These are phyloP conservation scores for Lagopus muta DNA, from an alignment of 2,113 vertebrate species.

Conservation along the genomic window DNA sequence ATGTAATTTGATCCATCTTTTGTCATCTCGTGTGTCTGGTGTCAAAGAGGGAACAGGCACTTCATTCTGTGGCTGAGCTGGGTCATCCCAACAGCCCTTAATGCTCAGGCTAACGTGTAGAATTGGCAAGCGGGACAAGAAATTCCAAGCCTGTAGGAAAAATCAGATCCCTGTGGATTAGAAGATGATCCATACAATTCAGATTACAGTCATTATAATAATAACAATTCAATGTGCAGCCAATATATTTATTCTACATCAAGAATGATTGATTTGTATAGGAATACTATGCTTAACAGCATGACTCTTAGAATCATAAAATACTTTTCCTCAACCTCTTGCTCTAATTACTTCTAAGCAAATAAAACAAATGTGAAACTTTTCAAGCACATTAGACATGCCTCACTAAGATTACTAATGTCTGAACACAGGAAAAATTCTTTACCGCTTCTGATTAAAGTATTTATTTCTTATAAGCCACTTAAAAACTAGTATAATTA, in stretches of 20 bases:
- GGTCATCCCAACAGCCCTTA: conserved; percentile 91
- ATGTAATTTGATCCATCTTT: conserved; percentile 88
- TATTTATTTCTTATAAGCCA: conserved; percentile 67
- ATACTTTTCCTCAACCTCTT: conserved; percentile 30
- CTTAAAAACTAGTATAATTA: conserved; percentile 76
- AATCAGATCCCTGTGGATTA: conserved; percentile 6
- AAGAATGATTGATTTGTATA: background rate
- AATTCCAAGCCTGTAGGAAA: conserved; percentile 87
- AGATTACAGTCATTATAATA: background rate
- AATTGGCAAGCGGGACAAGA: conserved; percentile 90
- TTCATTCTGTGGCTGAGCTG: conserved; percentile 78
- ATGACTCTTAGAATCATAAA: background rate
- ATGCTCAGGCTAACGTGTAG: conserved; percentile 86
- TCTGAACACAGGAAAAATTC: conserved; percentile 45
- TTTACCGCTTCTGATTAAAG: conserved; percentile 39
- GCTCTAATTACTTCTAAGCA: conserved; percentile 22
- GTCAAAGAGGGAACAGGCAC: conserved; percentile 73
- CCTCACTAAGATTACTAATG: conserved; percentile 30
- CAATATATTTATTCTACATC: background rate
- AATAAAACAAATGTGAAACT: conserved; percentile 42
- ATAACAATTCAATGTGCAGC: background rate
- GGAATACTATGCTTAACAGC: background rate
- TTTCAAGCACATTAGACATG: background rate
- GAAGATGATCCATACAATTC: background rate
- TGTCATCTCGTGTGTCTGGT: conserved; percentile 79